Evolutionary conservation across 2,888 invertebrate genomes (phyloP), one percentile per base, ranked within the genome.

Genomic region (Parapristionchus giblindavisi): DNA sequence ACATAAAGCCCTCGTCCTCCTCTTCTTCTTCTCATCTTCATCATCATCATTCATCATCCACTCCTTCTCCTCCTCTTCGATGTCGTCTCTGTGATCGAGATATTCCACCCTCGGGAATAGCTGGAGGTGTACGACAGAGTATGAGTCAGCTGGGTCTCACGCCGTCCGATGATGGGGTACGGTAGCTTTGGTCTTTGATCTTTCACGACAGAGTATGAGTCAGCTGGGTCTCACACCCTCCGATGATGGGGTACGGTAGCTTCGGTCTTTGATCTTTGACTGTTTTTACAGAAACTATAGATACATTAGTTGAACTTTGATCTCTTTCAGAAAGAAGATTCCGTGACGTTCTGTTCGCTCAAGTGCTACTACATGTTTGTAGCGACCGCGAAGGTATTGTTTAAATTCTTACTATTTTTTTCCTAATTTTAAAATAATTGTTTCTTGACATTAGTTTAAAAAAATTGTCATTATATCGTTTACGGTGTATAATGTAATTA

Each of bases 351-450:
- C 90, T 97, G 97, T 88, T 93, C 94, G 82, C 92, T 93, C 72
- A 92, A 92, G 80, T 97, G 97, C 89, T 95, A 93, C 89, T 93
- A 93, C 90, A 93, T 94, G 88, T 95, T 94, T 89, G 92, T 92
- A 38, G 89, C 92, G 34, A 91, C 92, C 84, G 92, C 92, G 84
- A 90, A 91, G 74, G 75, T 76, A 14, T 48, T 36, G 32, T 24
- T 43, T 72, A 3, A 38, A 17, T 65, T n/a, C n/a, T n/a, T n/a
- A n/a, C n/a, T n/a, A n/a, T n/a, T n/a, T n/a, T n/a, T n/a, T n/a
- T n/a, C n/a, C n/a, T n/a, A n/a, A n/a, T n/a, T n/a, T n/a, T n/a
- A n/a, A n/a, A n/a, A n/a, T n/a, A n/a, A n/a, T n/a, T n/a, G n/a
- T n/a, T n/a, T n/a, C n/a, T n/a, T n/a, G n/a, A n/a, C n/a, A n/a